Evolutionary conservation across 2,888 invertebrate genomes (phyloP).

Genomic region (Troilus luridus): DNA sequence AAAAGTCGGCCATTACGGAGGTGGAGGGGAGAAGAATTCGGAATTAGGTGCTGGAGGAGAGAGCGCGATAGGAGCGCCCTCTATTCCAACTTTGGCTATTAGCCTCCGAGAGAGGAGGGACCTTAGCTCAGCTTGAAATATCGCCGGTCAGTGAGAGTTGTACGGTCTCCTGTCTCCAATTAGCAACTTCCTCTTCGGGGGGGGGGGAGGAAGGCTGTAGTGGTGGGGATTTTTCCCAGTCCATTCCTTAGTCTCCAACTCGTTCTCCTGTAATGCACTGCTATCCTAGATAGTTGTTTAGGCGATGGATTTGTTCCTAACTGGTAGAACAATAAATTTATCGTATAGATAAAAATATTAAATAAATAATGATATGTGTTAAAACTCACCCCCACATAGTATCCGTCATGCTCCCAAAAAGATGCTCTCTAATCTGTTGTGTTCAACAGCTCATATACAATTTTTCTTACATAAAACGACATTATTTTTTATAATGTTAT

Average conservation of each 20-base stretch:
- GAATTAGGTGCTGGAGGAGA: slow-evolving; percentile 15
- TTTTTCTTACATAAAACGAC: no score
- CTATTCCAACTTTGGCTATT: slow-evolving; percentile 45
- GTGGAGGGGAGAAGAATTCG: not conserved
- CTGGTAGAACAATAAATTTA: no score
- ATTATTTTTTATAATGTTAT: no score
- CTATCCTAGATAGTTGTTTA: not conserved
- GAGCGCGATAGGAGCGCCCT: slow-evolving; percentile 24
- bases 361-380: no score
- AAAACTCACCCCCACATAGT: no score
- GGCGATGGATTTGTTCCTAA: not conserved
- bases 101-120: not conserved
- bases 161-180: slow-evolving; percentile 14
- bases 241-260: not conserved
- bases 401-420: no score
- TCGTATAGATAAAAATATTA: no score
- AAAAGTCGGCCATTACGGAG: not conserved
- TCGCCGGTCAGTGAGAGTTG: not conserved
- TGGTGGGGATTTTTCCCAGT: not conserved
- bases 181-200: not conserved
- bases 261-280: not conserved
- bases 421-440: no score
- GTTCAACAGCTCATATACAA: no score
- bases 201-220: not conserved
- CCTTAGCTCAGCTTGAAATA: slow-evolving; percentile 10